Evolutionary conservation across 2,113 vertebrate species (phyloP), one percentile per base, ranked within the genome.

Genomic region (Puntigrus tetrazona): DNA sequence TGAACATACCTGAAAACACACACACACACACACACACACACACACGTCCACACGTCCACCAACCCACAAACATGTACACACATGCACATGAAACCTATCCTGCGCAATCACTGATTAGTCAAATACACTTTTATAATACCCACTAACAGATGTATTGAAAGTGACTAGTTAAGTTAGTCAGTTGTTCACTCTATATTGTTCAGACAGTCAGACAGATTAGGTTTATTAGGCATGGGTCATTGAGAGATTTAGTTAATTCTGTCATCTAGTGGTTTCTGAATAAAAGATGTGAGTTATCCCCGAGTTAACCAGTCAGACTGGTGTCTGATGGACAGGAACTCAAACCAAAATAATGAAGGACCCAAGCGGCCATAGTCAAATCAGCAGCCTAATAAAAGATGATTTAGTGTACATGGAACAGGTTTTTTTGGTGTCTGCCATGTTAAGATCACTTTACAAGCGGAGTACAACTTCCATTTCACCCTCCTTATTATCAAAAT

Each of bases 1-100:
- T 47, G 22, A 69, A 70, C 45, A 84, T 55, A 52, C 76, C 75
- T 52, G 27, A 69, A 70, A 18, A 31, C 4, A 77, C 73, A 47
- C 43, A 55, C 74, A 22, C 70, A 36, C 31, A 3, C n/a, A 61
- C 4, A 22, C n/a, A 59, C 16, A 10, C 20, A 45, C 16, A 31
- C n/a, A 74, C 73, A 31, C 45, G 7, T 75, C 25, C n/a, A 74
- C 73, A 31, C 45, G 7, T 75, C 25, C 45, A 75, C n/a, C 70
- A 73, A 8, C n/a, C 70, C 22, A 73, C 22, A 16, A 41, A 61
- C 38, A 61, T 29, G n/a, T 29, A 31, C 36, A 63, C 38, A 20
- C 55, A 59, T 41, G 57, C 4, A 36, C 75, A 69, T 14, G 29
- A 69, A 69, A 11, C 65, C 1, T 55, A 11, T 29, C 25, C 22